Percentiles rank a stretch among this genome's conserved stretches.
These are phyloP conservation scores for Caenorhabditis sp. DNA, from an alignment of 2,888 invertebrate species.

Conservation along the genomic window DNA sequence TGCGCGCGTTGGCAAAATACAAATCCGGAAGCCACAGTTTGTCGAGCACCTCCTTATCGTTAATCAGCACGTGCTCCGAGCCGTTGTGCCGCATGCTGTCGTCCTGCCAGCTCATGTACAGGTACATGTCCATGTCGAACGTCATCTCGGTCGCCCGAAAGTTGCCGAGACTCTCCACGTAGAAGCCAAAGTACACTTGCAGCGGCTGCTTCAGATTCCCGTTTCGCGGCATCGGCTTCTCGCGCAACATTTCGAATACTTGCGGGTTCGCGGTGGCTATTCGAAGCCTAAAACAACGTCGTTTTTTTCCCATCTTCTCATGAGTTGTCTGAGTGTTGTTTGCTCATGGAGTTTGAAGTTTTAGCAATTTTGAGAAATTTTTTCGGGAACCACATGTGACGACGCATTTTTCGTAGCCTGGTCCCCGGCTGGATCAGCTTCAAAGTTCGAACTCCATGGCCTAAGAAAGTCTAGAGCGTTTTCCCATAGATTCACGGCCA, in stretches of 20 bases:
- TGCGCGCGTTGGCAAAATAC: slow-evolving; percentile 73
- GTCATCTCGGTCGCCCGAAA: slow-evolving; percentile 74
- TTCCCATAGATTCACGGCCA: no score
- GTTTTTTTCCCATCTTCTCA: no score
- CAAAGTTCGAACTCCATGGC: no score
- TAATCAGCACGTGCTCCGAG: slow-evolving; percentile 67
- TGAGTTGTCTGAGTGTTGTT: no score
- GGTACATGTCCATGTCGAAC: slow-evolving; percentile 74
- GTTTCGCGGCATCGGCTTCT: slow-evolving; percentile 63
- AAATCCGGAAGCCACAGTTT: slow-evolving; percentile 73
- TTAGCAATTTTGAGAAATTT: no score
- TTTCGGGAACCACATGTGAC: no score
- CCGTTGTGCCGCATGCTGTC: slow-evolving; percentile 65
- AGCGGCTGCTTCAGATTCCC: slow-evolving; percentile 42
- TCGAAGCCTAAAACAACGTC: slow-evolving; percentile 47
- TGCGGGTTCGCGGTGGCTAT: slow-evolving; percentile 25
- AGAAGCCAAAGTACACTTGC: slow-evolving; percentile 69
- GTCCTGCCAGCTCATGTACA: slow-evolving; percentile 75
- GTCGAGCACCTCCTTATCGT: slow-evolving; percentile 69
- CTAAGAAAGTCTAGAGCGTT: no score
- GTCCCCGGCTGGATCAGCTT: no score
- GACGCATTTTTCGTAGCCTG: no score
- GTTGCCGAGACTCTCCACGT: slow-evolving; percentile 72
- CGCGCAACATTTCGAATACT: slow-evolving; percentile 53
- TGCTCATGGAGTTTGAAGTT: no score